Conservation (phyloP, 2,888 invertebrate species). For the Morpho helenor region DNA sequence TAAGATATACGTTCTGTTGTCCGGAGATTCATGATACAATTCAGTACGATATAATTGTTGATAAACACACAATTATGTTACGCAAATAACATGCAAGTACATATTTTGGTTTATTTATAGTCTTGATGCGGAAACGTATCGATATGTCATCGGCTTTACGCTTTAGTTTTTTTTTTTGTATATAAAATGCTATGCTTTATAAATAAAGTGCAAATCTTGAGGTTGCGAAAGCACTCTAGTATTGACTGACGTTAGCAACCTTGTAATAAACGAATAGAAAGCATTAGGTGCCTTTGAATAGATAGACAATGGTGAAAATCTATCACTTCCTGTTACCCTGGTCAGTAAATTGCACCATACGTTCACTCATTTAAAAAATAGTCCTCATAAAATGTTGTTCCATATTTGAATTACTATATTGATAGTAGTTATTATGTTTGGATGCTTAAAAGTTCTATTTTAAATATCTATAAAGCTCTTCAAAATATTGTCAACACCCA, state of each 20-base stretch:
- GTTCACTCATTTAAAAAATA: neutral
- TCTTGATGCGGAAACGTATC: slow-evolving; percentile 64
- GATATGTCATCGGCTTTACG: slow-evolving; percentile 66
- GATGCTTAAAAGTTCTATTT: slow-evolving; percentile 15
- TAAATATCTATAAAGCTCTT: slow-evolving; percentile 11
- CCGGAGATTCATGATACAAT: slow-evolving; percentile 56
- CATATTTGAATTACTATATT: too few relatives aligned
- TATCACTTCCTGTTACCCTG: slow-evolving; percentile 47
- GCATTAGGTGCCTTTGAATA: slow-evolving; percentile 54
- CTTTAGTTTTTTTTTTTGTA: slow-evolving; percentile 59
- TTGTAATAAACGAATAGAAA: slow-evolving; percentile 68
- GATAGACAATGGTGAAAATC: slow-evolving; percentile 60
- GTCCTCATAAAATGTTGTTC: neutral
- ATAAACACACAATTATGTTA: slow-evolving; percentile 15
- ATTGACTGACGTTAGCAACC: slow-evolving; percentile 68
- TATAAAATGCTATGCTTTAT: slow-evolving; percentile 51
- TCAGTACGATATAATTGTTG: slow-evolving; percentile 33
- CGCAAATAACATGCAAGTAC: slow-evolving; percentile 39
- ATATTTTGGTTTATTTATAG: slow-evolving; percentile 72
- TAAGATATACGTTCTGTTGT: slow-evolving; percentile 70
- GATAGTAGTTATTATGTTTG: too few relatives aligned
- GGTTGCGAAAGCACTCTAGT: slow-evolving; percentile 68
- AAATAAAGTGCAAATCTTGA: slow-evolving; percentile 57
- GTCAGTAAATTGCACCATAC: slow-evolving; percentile 12
- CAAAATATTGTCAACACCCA: slow-evolving; percentile 32